Evolutionary conservation across 2,888 invertebrate species (phyloP), one percentile per base, ranked within the genome.

Genomic region (Conistra vaccinii): DNA sequence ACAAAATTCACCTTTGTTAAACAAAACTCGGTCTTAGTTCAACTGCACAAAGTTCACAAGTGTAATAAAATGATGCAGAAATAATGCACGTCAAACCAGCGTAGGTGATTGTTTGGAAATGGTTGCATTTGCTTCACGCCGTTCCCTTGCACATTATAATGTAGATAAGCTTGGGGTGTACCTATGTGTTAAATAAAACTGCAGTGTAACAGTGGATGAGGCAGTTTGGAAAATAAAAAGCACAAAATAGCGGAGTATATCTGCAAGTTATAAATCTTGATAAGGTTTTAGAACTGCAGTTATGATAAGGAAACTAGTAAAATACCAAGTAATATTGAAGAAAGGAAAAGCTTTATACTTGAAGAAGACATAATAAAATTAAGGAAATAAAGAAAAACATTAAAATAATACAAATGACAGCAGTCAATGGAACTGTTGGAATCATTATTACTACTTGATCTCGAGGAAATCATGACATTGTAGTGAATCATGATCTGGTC

Each of bases 61-160:
- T 66, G n/a, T 67, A 68, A 71, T 63, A 76, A 75, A 75, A 69
- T 75, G 78, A 80, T 87, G 80, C 81, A 80, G 82, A 87, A 84
- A 87, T 86, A 86, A 84, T 89, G 87, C 93, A 94, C 95, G 95
- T 95, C 95, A 93, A 91, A 88, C 90, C 90, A 80, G 83, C 83
- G 78, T 90, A 92, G 91, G 91, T 91, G 91, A 91, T 93, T 90
- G 94, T 90, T 92, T 90, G 86, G 89, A 92, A 95, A 93, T 95
- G 95, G 89, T 88, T 91, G 91, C 90, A 93, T 90, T 91, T 88
- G 81, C 76, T 87, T 86, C 86, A 87, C 89, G 84, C 84, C 81
- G 75, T 82, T 87, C 82, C 85, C 75, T 82, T 81, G 87, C 81
- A 83, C 84, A 86, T 89, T 80, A 86, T 85, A 84, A 85, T 76